phyloP scores from a whole-genome alignment of 2,113 vertebrate genomes.

The Neopipo cinnamomea region DNA sequence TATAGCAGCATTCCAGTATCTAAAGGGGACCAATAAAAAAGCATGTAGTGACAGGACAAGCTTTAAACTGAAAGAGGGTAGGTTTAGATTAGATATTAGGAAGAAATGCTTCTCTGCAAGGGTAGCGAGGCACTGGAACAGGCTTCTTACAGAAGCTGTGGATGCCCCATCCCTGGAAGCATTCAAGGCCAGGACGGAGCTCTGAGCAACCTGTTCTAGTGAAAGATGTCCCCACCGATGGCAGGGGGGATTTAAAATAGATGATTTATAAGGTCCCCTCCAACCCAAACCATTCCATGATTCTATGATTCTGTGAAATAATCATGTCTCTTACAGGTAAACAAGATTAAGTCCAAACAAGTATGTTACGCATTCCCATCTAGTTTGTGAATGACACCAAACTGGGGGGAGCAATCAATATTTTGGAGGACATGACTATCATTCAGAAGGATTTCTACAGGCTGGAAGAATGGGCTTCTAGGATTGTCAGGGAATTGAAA shows the following conservation, averaged over 20 bases:
- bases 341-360: not conserved
- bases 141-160: not conserved
- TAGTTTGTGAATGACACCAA: not conserved
- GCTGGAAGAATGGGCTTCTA: not conserved
- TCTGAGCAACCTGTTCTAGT: not conserved
- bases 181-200: not conserved
- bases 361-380: not conserved
- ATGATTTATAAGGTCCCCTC: not conserved
- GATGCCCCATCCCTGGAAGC: not conserved
- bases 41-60: rapidly evolving
- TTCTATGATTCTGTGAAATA: not conserved
- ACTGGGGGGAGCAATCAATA: not conserved
- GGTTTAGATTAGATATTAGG: not conserved
- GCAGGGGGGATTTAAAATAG: not conserved
- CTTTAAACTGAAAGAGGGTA: not conserved
- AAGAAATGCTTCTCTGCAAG: not conserved
- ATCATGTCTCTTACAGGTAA: not conserved
- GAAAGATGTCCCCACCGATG: rapidly evolving
- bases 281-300: not conserved
- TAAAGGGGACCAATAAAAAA: not conserved
- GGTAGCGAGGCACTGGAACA: not conserved
- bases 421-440: not conserved
- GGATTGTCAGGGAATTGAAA: not conserved
- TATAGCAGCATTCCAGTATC: not conserved
- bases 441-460: not conserved